These are phyloP conservation scores for Mellivora capensis DNA, from an alignment of 2,113 vertebrate genomes.

Conservation along the genomic window DNA sequence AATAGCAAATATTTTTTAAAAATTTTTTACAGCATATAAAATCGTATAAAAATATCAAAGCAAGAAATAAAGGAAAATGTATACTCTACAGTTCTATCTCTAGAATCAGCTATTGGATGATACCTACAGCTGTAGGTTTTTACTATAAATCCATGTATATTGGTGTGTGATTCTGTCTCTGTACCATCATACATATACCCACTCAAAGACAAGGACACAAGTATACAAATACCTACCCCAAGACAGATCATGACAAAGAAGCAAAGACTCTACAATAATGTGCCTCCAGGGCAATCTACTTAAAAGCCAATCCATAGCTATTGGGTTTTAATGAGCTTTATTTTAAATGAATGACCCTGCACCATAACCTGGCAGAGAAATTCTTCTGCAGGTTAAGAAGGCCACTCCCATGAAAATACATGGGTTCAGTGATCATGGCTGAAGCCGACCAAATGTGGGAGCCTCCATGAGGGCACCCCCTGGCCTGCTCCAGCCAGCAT, in stretches of 20 bases:
- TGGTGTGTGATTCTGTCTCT: neutral
- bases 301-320: neutral
- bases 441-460: neutral
- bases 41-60: slow-evolving; percentile 81
- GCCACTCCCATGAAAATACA: neutral
- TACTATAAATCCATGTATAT: neutral
- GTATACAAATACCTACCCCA: slow-evolving; percentile 35
- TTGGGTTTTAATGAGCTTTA: neutral
- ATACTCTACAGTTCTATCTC: slow-evolving; percentile 43
- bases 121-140: neutral
- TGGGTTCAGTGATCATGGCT: neutral
- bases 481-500: neutral
- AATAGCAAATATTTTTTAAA: slow-evolving; percentile 73
- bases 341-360: neutral
- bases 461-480: neutral
- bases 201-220: neutral
- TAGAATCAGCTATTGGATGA: slow-evolving; percentile 53
- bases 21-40: slow-evolving; percentile 75
- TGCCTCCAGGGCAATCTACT: neutral
- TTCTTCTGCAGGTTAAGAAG: neutral
- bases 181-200: neutral
- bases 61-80: slow-evolving; percentile 71
- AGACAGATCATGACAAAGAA: neutral
- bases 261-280: neutral
- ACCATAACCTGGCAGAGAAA: neutral